phyloP scores from a whole-genome alignment of 2,797 vertebrate genomes.

The Rhynchonycteris naso region DNA sequence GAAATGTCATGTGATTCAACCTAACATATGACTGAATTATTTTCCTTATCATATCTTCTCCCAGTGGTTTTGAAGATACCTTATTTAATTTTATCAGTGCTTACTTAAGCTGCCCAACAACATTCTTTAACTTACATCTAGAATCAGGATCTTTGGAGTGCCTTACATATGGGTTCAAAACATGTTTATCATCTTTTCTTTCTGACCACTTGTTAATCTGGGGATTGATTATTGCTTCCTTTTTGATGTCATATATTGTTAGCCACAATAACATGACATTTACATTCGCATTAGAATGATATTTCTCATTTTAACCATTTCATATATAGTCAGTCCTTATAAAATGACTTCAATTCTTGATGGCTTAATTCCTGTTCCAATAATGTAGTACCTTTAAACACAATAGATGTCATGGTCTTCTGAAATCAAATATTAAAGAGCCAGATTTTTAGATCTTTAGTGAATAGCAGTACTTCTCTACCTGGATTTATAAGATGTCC shows the following conservation, averaged over 20 bases:
- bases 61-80: background rate
- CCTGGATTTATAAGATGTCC: background rate
- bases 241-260: background rate
- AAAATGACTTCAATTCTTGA: background rate
- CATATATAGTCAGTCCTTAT: background rate
- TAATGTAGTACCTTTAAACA: background rate
- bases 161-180: background rate
- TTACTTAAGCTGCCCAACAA: constrained; percentile 18
- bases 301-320: background rate
- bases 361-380: background rate
- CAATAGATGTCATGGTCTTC: background rate
- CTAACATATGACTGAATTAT: background rate
- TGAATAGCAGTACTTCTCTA: background rate
- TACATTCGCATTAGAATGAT: background rate
- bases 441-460: background rate
- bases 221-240: background rate
- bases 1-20: background rate
- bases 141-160: background rate
- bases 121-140: constrained; percentile 13
- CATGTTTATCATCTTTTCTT: background rate
- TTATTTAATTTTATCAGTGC: background rate
- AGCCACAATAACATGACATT: background rate
- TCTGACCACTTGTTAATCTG: background rate
- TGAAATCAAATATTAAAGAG: background rate
- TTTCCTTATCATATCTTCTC: background rate